Evolutionary conservation across 2,797 vertebrate species (phyloP).

Genomic region (Trichosurus vulpecula): DNA sequence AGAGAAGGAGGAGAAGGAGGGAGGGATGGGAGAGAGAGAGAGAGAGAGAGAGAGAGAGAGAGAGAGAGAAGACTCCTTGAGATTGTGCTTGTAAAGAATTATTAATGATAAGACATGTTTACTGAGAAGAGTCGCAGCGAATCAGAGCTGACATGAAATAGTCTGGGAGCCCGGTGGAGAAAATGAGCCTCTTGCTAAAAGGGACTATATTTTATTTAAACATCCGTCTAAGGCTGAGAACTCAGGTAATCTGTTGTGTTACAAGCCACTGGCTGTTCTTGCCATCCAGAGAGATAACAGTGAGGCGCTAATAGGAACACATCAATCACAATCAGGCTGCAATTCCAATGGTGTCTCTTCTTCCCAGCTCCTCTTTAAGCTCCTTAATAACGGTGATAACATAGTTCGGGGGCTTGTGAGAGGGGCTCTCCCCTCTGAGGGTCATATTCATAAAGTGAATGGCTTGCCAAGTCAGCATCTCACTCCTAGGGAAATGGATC

Average conservation of each 20-base stretch:
- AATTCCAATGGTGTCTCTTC: constrained; percentile 90
- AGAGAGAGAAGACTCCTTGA: constrained; percentile 76
- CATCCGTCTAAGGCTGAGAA: constrained; percentile 90
- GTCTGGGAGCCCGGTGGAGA: constrained; percentile 86
- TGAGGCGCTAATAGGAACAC: constrained; percentile 91
- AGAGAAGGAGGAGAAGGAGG: background rate
- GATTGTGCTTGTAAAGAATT: constrained; percentile 89
- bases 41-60: background rate
- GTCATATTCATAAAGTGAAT: constrained; percentile 88
- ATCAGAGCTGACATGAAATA: constrained; percentile 92
- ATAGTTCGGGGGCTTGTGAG: constrained; percentile 89
- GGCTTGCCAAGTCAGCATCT: constrained; percentile 91
- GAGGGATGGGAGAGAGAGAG: too few relatives aligned
- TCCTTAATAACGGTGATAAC: constrained; percentile 92
- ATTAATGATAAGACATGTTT: constrained; percentile 95
- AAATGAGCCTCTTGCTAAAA: constrained; percentile 94
- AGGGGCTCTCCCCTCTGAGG: constrained; percentile 85
- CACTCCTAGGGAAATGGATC: constrained; percentile 81
- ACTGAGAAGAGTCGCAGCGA: constrained; percentile 91
- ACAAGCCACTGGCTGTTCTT: constrained; percentile 94
- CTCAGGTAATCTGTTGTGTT: constrained; percentile 97
- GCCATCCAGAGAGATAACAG: constrained; percentile 92
- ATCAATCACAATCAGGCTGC: constrained; percentile 95
- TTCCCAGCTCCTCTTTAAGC: constrained; percentile 89
- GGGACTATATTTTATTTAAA: constrained; percentile 95